Base-by-base conservation (phyloP, 2,113 vertebrate genomes). In the Sinocyclocheilus anophthalmus region DNA sequence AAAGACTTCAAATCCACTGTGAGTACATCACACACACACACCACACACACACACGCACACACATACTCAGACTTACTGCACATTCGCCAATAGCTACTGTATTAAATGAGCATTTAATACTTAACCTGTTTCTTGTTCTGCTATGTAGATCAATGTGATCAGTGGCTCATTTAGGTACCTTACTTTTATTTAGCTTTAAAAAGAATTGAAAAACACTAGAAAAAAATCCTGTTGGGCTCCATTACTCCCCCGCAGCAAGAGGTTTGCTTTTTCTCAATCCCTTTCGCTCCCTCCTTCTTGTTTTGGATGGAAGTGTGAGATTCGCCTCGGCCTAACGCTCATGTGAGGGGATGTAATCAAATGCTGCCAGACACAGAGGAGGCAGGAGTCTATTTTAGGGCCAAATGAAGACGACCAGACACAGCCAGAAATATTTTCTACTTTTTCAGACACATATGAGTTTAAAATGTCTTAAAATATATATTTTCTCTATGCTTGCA, bases 1-100 rank as follows among this genome's bases (percentile, higher is more conserved):
- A 99, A 99, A 93, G 97, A 99, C 95, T 99, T 98, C 95, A 99
- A 96, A 99, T 99, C 89, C 98, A 99, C 90, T 99, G 98, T 99
- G 90, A 98, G 97, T 93, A 67, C 4, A n/a, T n/a, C 37, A 37
- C 37, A 37, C 33, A 33, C 33, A 33, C 33, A 33, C 33, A 33
- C 33, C 33, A 33, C 33, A 33, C 33, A 33, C 33, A 33, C 33
- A 33, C 33, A 33, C 48, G 13, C 48, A 50, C 48, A 13, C 30
- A 63, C 3, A 11, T n/a, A n/a, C n/a, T n/a, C 57, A 45, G 45
- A 84, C 87, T 30, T 11, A 67, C 33, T 55, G 18, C 13, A n/a
- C 95, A 70, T 18, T 37, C 83, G 89, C 39, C 78, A 63, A 82
- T 26, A 86, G 45, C 14, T 26, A 7, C 37, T 63, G 22, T 72